Base-by-base conservation (phyloP, 2,797 vertebrate species). In the Phrynocephalus vlangalii region DNA sequence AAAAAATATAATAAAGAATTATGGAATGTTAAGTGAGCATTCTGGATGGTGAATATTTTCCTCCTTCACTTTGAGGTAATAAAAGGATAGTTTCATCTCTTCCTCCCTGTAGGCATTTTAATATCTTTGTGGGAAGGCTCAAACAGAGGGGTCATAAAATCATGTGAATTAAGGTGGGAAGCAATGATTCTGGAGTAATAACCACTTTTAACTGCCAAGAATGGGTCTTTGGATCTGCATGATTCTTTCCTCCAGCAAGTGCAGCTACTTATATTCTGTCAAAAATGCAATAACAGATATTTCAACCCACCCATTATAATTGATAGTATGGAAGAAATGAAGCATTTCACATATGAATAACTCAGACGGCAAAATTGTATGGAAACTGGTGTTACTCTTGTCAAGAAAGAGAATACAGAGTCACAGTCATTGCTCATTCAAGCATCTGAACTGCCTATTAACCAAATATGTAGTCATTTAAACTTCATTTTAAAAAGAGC, bases 211-310 rank as follows among this genome's bases (percentile, higher is more conserved):
- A 90, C 89, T 88, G 89, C 81, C 73, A 18, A n/a, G 4, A 90
- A 89, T 81, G 73, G 63, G 91, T 89, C 85, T 93, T 91, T 93
- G 86, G 89, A 89, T 92, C 91, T 91, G 66, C 28, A 66, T 80
- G 72, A 84, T 93, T 88, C 79, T 93, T 94, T 95, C 77, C 79
- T 89, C 44, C 71, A 92, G 90, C 86, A 92, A 78, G 33, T 70
- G 52, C 52, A 82, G 80, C 6, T 3, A 66, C 48, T 90, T 89
- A 63, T 91, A 93, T 90, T 73, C 86, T 90, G 89, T 91, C 80
- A 92, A 85, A 91, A 94, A 87, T 89, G 63, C 67, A 91, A 0
- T 83, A 93, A 87, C 77, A 87, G 88, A 3, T 88, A 87, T 87
- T 93, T 89, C 87, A 93, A 9, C 73, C 7, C 24, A 15, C 67